Conservation (phyloP, 2,797 vertebrate genomes). For the Trichosurus vulpecula region DNA sequence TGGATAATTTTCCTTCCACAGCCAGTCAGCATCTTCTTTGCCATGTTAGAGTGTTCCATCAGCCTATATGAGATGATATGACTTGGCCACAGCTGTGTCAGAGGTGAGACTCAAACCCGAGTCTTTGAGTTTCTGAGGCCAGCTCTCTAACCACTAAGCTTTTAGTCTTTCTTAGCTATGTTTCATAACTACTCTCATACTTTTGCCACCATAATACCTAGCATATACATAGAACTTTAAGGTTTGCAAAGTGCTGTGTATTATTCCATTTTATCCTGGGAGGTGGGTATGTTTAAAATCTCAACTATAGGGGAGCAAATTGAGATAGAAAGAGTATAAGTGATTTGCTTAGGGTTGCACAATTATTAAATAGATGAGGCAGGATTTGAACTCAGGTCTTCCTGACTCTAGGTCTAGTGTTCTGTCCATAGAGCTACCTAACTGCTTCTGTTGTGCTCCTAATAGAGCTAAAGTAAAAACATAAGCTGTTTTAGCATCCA, state of each 20-base stretch:
- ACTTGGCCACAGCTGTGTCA: not conserved
- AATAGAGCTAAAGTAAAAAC: conserved; percentile 39
- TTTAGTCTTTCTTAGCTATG: not conserved
- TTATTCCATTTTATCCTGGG: not conserved
- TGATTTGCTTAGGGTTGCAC: not conserved
- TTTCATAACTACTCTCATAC: not conserved
- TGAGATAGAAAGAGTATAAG: not conserved
- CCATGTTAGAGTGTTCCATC: not conserved
- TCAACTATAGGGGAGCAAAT: not conserved
- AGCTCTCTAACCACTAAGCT: not conserved
- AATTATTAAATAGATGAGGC: not conserved
- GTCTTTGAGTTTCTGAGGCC: not conserved
- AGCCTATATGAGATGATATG: not conserved
- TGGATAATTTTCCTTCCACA: not conserved
- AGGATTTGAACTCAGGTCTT: not conserved
- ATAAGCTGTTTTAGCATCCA: conserved; percentile 1
- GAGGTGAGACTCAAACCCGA: not conserved
- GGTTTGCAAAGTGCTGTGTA: not conserved
- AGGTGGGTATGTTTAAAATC: not conserved
- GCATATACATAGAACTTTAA: not conserved
- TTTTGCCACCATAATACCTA: not conserved
- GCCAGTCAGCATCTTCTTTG: not conserved
- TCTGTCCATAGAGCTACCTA: not conserved
- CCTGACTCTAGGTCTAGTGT: not conserved
- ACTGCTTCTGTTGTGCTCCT: not conserved